These are phyloP conservation scores for Hipparchia semele DNA, from an alignment of 2,888 invertebrate species.

Conservation along the genomic window DNA sequence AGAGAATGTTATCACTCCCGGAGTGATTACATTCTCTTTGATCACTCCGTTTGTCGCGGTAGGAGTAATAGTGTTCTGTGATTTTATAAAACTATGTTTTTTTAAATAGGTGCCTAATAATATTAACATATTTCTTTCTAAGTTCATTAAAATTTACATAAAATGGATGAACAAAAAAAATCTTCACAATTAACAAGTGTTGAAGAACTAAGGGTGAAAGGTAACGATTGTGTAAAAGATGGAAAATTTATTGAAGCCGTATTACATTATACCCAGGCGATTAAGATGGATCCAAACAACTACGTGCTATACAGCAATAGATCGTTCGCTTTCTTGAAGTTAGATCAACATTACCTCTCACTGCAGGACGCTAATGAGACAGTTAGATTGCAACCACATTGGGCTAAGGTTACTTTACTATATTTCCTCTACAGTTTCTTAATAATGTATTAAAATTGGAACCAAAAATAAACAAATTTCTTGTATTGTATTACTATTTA, in stretches of 20 bases:
- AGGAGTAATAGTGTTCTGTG: too few relatives aligned
- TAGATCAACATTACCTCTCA: slow-evolving; percentile 89
- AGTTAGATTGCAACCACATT: slow-evolving; percentile 88
- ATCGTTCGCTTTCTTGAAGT: slow-evolving; percentile 90
- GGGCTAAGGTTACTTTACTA: slow-evolving; percentile 87
- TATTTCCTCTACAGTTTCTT: background rate
- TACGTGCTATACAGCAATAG: slow-evolving; percentile 90
- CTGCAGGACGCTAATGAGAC: slow-evolving; percentile 90
- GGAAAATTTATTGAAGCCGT: slow-evolving; percentile 89
- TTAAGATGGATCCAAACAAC: slow-evolving; percentile 88
- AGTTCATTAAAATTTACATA: background rate
- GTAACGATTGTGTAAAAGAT: slow-evolving; percentile 89
- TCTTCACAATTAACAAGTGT: slow-evolving; percentile 55
- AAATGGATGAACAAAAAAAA: slow-evolving; percentile 70
- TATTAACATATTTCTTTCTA: too few relatives aligned
- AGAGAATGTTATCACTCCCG: too few relatives aligned
- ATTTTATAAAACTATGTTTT: too few relatives aligned
- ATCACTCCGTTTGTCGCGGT: too few relatives aligned
- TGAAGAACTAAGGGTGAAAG: slow-evolving; percentile 87
- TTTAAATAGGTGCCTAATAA: too few relatives aligned
- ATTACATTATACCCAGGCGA: slow-evolving; percentile 90
- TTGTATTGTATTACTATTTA: slow-evolving; percentile 11
- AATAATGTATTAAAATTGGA: background rate
- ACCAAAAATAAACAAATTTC: background rate
- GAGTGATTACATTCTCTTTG: too few relatives aligned